These are phyloP conservation scores for Nemoura dubitans DNA, from an alignment of 2,888 invertebrate species.

Conservation along the genomic window DNA sequence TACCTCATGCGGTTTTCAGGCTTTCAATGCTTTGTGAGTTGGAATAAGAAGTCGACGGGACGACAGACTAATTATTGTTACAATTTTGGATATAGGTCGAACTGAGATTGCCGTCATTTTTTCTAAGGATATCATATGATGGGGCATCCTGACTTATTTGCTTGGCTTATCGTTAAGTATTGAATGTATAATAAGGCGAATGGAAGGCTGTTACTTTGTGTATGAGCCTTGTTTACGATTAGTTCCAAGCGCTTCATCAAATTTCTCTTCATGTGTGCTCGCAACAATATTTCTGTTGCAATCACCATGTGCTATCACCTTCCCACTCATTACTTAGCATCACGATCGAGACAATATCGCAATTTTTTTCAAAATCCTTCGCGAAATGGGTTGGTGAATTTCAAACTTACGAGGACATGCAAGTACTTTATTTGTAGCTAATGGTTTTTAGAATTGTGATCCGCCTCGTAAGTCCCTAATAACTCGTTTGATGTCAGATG, in stretches of 20 bases:
- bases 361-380: neutral
- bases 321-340: neutral
- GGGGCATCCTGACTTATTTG: neutral
- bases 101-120: neutral
- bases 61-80: neutral
- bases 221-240: neutral
- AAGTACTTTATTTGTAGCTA: slow-evolving; percentile 24
- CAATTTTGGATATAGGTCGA: neutral
- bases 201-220: neutral
- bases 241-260: neutral
- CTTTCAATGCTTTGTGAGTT: neutral
- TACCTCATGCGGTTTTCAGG: neutral
- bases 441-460: slow-evolving; percentile 27
- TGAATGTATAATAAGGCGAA: neutral
- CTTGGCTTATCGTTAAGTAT: neutral
- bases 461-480: slow-evolving; percentile 2
- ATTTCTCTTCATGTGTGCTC: neutral
- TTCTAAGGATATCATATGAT: neutral
- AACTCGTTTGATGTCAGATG: neutral
- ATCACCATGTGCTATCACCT: neutral
- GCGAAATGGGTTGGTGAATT: slow-evolving; percentile 2
- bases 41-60: neutral
- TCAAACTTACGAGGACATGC: slow-evolving; percentile 14
- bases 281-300: neutral
- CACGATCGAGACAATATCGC: neutral